phyloP scores from a whole-genome alignment of 2,888 invertebrate genomes.

The Amaurobius ferox region DNA sequence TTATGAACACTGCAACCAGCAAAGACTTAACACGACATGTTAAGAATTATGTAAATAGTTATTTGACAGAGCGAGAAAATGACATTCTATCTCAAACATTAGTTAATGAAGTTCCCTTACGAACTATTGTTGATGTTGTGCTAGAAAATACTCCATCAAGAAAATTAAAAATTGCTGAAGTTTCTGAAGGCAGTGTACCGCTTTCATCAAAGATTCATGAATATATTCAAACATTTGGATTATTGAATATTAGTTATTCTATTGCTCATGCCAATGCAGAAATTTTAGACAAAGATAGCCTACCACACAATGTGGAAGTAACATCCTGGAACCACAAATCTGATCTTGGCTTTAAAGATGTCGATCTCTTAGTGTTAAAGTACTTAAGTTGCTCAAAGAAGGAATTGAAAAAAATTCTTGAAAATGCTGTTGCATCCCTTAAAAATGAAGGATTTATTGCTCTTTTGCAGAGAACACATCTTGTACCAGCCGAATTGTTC shows the following conservation, averaged over 20 bases:
- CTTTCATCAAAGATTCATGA: conserved; percentile 59
- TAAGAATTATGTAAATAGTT: conserved; percentile 64
- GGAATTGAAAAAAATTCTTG: conserved; percentile 64
- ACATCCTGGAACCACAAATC: conserved; percentile 80
- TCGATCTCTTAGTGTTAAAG: conserved; percentile 76
- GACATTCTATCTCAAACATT: conserved; percentile 75
- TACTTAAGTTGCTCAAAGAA: conserved; percentile 60
- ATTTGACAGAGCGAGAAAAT: conserved; percentile 67
- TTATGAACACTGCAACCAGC: conserved; percentile 43
- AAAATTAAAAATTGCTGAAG: conserved; percentile 86
- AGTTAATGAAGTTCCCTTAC: conserved; percentile 75
- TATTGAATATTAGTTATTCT: conserved; percentile 80
- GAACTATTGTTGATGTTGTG: conserved; percentile 83
- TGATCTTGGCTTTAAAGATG: conserved; percentile 73
- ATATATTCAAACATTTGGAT: conserved; percentile 61
- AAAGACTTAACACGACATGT: conserved; percentile 67
- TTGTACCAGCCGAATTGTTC: conserved; percentile 74
- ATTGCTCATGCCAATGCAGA: conserved; percentile 81
- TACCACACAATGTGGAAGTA: conserved; percentile 78
- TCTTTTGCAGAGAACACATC: conserved; percentile 74
- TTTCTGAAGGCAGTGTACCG: conserved; percentile 76
- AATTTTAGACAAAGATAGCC: conserved; percentile 75
- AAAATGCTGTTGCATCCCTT: conserved; percentile 80
- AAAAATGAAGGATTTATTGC: conserved; percentile 85
- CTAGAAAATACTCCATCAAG: conserved; percentile 86